phyloP scores from a whole-genome alignment of 2,113 vertebrate genomes.

The Tricholaema leucomelas region DNA sequence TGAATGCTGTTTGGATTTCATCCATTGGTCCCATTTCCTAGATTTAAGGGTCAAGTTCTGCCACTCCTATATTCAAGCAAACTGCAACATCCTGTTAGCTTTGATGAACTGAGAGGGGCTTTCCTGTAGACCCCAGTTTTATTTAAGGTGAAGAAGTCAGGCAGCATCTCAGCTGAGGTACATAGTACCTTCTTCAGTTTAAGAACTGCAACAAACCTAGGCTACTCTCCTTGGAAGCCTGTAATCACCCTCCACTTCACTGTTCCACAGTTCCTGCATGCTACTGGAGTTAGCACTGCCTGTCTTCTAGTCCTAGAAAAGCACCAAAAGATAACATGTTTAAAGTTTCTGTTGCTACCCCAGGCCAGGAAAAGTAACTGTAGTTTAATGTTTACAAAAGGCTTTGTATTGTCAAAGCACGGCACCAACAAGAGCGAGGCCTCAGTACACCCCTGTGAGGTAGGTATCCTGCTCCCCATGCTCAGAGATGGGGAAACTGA shows the following conservation, averaged over 20 bases:
- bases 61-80: background rate
- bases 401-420: slow-evolving; percentile 63
- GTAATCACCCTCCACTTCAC: background rate
- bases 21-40: slow-evolving; percentile 10
- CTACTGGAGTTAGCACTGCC: background rate
- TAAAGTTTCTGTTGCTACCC: slow-evolving; percentile 25
- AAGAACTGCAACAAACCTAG: background rate
- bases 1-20: background rate
- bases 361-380: slow-evolving; percentile 11
- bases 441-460: slow-evolving; percentile 66
- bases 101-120: background rate
- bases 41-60: background rate
- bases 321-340: slow-evolving; percentile 47
- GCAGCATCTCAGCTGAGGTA: background rate
- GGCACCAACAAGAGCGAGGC: slow-evolving; percentile 56
- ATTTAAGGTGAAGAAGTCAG: background rate
- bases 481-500: slow-evolving; percentile 59
- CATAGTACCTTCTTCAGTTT: background rate
- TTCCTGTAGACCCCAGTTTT: background rate
- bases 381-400: slow-evolving; percentile 46
- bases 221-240: background rate
- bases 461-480: slow-evolving; percentile 65
- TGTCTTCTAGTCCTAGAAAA: slow-evolving; percentile 13
- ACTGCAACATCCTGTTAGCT: background rate
- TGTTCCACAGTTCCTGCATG: background rate